Evolutionary conservation across 2,888 invertebrate genomes (phyloP).

Genomic region (Papilio gigon): DNA sequence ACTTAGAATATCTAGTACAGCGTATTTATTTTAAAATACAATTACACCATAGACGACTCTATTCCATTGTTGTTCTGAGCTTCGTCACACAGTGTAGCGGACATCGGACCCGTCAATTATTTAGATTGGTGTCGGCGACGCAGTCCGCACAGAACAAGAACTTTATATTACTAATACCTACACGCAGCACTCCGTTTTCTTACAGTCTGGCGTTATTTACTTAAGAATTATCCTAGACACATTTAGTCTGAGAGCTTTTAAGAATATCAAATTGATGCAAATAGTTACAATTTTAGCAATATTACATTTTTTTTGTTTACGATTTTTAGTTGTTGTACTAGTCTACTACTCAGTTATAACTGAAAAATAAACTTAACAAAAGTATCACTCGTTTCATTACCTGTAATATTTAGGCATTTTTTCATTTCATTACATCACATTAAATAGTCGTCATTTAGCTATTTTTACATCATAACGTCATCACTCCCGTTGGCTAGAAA

Average conservation of each 20-base stretch:
- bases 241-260: slow-evolving; percentile 2
- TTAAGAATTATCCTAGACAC: background rate
- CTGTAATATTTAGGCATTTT: too few species aligned
- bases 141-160: slow-evolving; percentile 50
- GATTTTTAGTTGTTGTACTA: background rate
- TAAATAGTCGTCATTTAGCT: background rate
- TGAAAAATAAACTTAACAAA: background rate
- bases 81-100: slow-evolving; percentile 72
- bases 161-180: slow-evolving; percentile 45
- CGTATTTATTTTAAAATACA: slow-evolving; percentile 6
- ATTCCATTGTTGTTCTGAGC: slow-evolving; percentile 53
- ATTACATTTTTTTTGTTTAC: background rate
- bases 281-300: background rate
- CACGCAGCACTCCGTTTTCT: slow-evolving; percentile 39
- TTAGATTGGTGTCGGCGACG: slow-evolving; percentile 79
- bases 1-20: too few species aligned
- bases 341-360: too few species aligned
- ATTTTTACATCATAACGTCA: slow-evolving; percentile 12
- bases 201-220: background rate
- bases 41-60: slow-evolving; percentile 50
- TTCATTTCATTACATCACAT: too few species aligned
- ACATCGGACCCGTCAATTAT: slow-evolving; percentile 79
- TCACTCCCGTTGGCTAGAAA: slow-evolving; percentile 19
- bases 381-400: too few species aligned
- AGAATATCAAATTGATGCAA: slow-evolving; percentile 4